These are phyloP conservation scores for Oostethus manadensis DNA, from an alignment of 2,113 vertebrate species.

Conservation along the genomic window DNA sequence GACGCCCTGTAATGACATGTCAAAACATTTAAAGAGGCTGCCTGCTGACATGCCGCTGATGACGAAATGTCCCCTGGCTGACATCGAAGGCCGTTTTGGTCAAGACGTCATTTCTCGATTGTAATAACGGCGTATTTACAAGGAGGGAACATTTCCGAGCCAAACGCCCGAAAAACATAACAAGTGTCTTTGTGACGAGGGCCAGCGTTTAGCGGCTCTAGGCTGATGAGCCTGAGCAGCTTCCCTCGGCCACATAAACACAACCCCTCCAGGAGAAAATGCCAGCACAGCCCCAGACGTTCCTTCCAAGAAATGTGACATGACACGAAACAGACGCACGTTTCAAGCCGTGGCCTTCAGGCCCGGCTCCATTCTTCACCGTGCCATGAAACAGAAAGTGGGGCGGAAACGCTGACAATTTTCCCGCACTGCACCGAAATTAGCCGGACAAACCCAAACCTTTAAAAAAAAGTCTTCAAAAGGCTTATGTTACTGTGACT, in stretches of 20 bases:
- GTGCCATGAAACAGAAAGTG: slow-evolving; percentile 28
- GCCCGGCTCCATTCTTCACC: slow-evolving; percentile 47
- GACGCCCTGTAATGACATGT: slow-evolving; percentile 53
- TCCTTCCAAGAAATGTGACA: slow-evolving; percentile 56
- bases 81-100: slow-evolving; percentile 25
- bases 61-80: slow-evolving; percentile 43
- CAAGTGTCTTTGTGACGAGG: slow-evolving; percentile 25
- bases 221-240: slow-evolving; percentile 65
- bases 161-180: not conserved
- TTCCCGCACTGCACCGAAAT: slow-evolving; percentile 26
- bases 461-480: not conserved
- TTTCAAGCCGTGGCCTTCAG: slow-evolving; percentile 59
- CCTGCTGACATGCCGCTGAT: slow-evolving; percentile 32
- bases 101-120: slow-evolving; percentile 13
- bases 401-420: slow-evolving; percentile 36
- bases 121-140: slow-evolving; percentile 3
- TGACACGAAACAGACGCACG: slow-evolving; percentile 68
- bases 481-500: too few relatives aligned
- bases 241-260: slow-evolving; percentile 62
- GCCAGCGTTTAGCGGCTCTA: slow-evolving; percentile 34
- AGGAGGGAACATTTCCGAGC: slow-evolving; percentile 10
- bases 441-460: slow-evolving; percentile 24
- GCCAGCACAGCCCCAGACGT: slow-evolving; percentile 52
- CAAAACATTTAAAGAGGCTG: slow-evolving; percentile 55
- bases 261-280: slow-evolving; percentile 58